phyloP scores from a whole-genome alignment of 2,888 invertebrate species.

The Leptopilina myrica region DNA sequence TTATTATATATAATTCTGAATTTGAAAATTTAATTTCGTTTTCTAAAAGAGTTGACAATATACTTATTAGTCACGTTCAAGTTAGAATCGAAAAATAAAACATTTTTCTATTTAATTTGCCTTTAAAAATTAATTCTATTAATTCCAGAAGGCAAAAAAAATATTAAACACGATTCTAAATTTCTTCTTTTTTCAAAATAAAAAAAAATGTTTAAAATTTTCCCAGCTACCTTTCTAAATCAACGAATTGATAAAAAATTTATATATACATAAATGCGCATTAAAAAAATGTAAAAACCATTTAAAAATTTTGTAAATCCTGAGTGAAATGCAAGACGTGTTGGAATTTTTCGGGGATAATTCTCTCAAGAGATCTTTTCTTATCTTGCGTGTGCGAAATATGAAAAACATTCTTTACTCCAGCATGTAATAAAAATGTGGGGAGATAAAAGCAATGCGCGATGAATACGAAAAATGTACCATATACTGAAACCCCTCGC shows the following conservation, averaged over 20 bases:
- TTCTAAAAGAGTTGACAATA: no score
- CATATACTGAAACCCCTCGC: constrained; percentile 55
- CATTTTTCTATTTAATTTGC: no score
- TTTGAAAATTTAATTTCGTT: no score
- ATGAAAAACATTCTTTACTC: constrained; percentile 74
- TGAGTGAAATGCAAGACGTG: constrained; percentile 40
- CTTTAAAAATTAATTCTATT: no score
- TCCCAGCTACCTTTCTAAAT: background rate
- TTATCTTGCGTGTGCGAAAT: constrained; percentile 66
- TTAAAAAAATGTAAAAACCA: background rate
- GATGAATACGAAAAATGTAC: constrained; percentile 73
- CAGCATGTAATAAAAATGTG: constrained; percentile 72
- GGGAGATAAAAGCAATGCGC: constrained; percentile 73
- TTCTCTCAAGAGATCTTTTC: constrained; percentile 49
- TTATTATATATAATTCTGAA: no score
- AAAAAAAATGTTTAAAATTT: background rate
- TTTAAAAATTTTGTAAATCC: background rate
- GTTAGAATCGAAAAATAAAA: no score
- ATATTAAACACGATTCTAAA: no score
- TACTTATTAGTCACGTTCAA: no score
- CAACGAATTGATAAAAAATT: background rate
- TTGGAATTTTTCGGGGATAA: constrained; percentile 63
- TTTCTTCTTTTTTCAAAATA: no score
- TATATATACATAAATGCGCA: background rate
- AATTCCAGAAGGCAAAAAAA: no score